Evolutionary conservation across 2,113 vertebrate genomes (phyloP), one percentile per base, ranked within the genome.

Genomic region (Ciconia stormi): DNA sequence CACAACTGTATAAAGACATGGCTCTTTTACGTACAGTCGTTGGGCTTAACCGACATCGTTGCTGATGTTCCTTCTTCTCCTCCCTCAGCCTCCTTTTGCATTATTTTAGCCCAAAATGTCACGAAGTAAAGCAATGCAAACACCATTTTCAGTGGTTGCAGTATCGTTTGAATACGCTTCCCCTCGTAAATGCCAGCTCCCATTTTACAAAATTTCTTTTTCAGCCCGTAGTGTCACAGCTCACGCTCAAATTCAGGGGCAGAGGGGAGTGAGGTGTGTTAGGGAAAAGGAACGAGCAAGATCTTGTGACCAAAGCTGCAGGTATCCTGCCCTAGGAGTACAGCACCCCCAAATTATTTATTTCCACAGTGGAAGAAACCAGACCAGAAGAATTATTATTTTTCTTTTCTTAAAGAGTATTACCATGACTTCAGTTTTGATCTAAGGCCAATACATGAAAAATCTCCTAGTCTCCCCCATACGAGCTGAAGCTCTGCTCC

Each of bases 1-100:
- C 13, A 5, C 36, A n/a, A 16, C 25, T 17, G 9, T 1, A 20
- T 2, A 10, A 47, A 81, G 27, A 20, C 40, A 5, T 0, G 11
- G 56, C 18, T 91, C 36, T 53, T 55, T 18, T 2, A 42, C 0
- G 0, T 15, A 21, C n/a, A 26, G 40, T 11, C 30, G 46, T 56
- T 9, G 0, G 17, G 29, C 26, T 55, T 72, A 42, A 53, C 23
- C 1, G 6, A 30, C 34, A 13, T 49, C 23, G 4, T 13, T 59
- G 36, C 22, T 50, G 29, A 16, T 47, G 22, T 16, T 69, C 44
- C 14, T 49, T 34, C 6, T 62, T 61, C 36, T 63, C 9, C 38
- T 67, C 34, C 22, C 26, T 78, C 82, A 47, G 0, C 16, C 56
- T 53, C 27, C 27, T 55, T 59, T 15, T 27, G 61, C 34, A 50